Base-by-base conservation (phyloP, 2,797 vertebrate species). In the Rhynchotus rufescens region DNA sequence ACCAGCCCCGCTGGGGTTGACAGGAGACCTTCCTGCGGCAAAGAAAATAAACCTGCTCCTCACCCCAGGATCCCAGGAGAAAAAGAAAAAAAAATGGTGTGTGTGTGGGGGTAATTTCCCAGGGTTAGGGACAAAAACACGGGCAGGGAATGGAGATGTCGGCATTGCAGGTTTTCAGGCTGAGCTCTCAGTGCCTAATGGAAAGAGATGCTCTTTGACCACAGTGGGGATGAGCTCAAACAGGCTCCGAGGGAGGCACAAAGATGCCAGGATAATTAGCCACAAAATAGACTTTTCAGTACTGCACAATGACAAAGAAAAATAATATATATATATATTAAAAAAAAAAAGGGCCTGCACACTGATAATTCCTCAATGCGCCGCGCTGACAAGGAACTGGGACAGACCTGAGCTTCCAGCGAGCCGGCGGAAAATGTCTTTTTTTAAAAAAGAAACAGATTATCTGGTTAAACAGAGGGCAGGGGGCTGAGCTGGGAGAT, bases 381-480 rank as follows among this genome's bases (percentile, higher is more conserved):
- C 78, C 74, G 83, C 3, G 0, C 67, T 61, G 93, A 89, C 91
- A 81, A 88, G 93, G 88, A 91, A 86, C 95, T 89, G 90, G 94
- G 93, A 94, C 83, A 90, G 95, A 84, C 74, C 88, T 69, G 88
- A 94, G 90, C 91, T 93, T 90, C 88, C 90, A 90, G 72, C 73
- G 91, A 93, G 94, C 92, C 68, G 69, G 90, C 91, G 90, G 95
- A 95, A 96, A 97, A 96, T 85, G 93, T 85, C 44, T 95, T 90
- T 96, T 93, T 92, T 49, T 23, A 49, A 49, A 42, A 42, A 87
- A 96, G 95, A 96, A 96, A 95, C 85, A 95, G 96, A 96, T 97
- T 96, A 96, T 96, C 95, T 96, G 96, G 96, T 97, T 96, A 96
- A 97, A 94, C 96, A 91, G 91, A 97, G 96, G 96, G 95, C 96